Evolutionary conservation across 2,797 vertebrate species (phyloP).

Genomic region (Lates japonicus): DNA sequence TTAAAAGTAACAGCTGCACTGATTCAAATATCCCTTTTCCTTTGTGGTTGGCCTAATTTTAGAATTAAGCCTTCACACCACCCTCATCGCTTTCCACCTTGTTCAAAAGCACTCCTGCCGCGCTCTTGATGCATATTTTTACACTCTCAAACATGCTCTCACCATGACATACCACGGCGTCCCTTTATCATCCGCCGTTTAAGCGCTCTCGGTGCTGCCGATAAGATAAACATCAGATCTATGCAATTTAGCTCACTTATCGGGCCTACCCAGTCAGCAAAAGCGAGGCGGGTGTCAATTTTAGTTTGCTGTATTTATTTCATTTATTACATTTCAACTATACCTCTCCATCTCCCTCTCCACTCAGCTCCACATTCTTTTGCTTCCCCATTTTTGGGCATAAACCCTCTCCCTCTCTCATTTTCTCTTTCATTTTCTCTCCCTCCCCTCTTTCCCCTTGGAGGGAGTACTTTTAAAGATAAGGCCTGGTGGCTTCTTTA

Average conservation of each 20-base stretch:
- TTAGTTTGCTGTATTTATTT: conserved; percentile 80
- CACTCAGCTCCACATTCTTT: conserved; percentile 50
- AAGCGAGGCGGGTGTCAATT: conserved; percentile 86
- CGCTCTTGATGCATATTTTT: conserved; percentile 73
- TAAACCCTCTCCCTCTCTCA: conserved; percentile 59
- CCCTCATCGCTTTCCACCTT: conserved; percentile 79
- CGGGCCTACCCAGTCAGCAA: conserved; percentile 86
- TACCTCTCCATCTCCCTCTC: conserved; percentile 56
- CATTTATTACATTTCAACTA: conserved; percentile 75
- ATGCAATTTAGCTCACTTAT: conserved; percentile 88
- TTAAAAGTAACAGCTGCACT: conserved; percentile 40
- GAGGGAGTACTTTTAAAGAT: conserved; percentile 80
- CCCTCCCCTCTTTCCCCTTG: conserved; percentile 57
- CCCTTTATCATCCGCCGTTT: conserved; percentile 80
- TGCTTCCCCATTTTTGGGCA: conserved; percentile 47
- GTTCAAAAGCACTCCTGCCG: conserved; percentile 71
- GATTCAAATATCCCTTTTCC: conserved; percentile 35
- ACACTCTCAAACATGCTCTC: conserved; percentile 68
- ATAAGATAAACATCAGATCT: conserved; percentile 90
- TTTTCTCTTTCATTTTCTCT: conserved; percentile 65
- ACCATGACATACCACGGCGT: conserved; percentile 65
- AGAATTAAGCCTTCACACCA: conserved; percentile 74
- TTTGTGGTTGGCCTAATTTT: conserved; percentile 79
- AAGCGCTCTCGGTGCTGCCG: conserved; percentile 77
- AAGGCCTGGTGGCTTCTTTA: conserved; percentile 83